Conservation (phyloP, 2,113 vertebrate genomes). For the Corythoichthys haematopterus region DNA sequence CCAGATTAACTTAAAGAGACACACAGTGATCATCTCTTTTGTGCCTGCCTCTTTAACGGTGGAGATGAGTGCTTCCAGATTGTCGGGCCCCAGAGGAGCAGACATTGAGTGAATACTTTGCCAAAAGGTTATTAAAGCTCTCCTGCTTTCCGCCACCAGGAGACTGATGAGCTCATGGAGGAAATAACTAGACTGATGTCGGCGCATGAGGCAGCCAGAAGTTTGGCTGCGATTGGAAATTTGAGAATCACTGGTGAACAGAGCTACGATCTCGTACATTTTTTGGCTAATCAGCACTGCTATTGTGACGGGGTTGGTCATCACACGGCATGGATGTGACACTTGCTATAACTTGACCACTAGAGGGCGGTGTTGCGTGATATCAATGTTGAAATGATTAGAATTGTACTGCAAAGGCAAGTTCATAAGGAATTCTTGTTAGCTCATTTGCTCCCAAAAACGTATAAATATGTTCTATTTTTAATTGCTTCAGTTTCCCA, state of each 20-base stretch:
- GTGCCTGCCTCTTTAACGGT: conserved; percentile 24
- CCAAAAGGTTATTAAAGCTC: conserved; percentile 55
- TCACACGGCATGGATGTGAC: too few relatives aligned
- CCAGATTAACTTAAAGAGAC: neutral
- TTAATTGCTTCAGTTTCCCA: too few relatives aligned
- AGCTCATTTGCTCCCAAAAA: too few relatives aligned
- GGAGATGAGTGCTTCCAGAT: conserved; percentile 54
- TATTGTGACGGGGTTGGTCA: neutral
- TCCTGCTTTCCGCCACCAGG: conserved; percentile 40
- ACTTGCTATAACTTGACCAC: too few relatives aligned
- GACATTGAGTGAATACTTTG: conserved; percentile 48
- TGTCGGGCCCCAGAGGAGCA: conserved; percentile 49
- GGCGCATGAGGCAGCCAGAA: conserved; percentile 7
- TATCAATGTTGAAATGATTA: too few relatives aligned
- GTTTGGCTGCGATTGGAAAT: neutral
- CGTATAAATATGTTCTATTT: too few relatives aligned
- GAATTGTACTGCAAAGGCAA: too few relatives aligned
- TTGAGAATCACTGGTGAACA: too few relatives aligned
- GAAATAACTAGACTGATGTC: conserved; percentile 38
- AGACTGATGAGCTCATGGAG: conserved; percentile 54
- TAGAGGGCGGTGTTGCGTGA: too few relatives aligned
- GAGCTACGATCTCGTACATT: too few relatives aligned
- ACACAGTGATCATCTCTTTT: conserved; percentile 5
- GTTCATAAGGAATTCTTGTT: too few relatives aligned
- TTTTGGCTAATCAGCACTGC: neutral